Conservation (phyloP, 2,888 invertebrate genomes). For the Standfussiana lucernea region DNA sequence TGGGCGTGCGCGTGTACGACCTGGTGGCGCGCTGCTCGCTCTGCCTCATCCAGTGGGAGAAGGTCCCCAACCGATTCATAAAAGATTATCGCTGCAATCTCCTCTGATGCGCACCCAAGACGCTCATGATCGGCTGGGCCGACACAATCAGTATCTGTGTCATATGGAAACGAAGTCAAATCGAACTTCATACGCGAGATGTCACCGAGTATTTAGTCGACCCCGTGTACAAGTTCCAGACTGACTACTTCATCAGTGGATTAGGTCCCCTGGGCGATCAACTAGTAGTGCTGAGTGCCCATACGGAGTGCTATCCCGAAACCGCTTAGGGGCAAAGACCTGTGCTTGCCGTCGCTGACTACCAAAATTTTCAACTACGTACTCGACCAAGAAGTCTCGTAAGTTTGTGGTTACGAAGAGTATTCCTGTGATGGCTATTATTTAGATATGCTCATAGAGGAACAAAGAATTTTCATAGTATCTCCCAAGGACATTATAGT, state of each 20-base stretch:
- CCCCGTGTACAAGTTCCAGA: conserved; percentile 96
- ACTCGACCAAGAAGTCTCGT: conserved; percentile 87
- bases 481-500: conserved; percentile 98
- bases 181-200: conserved; percentile 93
- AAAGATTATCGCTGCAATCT: conserved; percentile 95
- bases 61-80: conserved; percentile 84
- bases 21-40: conserved; percentile 95
- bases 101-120: conserved; percentile 96
- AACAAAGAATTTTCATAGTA: conserved; percentile 97
- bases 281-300: conserved; percentile 94
- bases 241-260: conserved; percentile 97
- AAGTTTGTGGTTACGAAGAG: conserved; percentile 94
- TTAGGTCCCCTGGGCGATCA: conserved; percentile 95
- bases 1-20: conserved; percentile 97
- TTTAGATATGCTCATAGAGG: conserved; percentile 96
- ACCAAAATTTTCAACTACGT: conserved; percentile 74
- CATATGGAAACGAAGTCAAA: conserved; percentile 94
- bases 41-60: conserved; percentile 96
- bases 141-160: conserved; percentile 97
- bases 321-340: conserved; percentile 94
- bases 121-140: conserved; percentile 98
- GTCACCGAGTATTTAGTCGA: conserved; percentile 96
- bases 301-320: conserved; percentile 93
- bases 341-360: conserved; percentile 96
- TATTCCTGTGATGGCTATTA: conserved; percentile 98